A percentile compares a stretch with the other conserved stretches of the same genome.
phyloP scores from a whole-genome alignment of 1,140 invertebrate genomes.

The Lanistes nyassanus region DNA sequence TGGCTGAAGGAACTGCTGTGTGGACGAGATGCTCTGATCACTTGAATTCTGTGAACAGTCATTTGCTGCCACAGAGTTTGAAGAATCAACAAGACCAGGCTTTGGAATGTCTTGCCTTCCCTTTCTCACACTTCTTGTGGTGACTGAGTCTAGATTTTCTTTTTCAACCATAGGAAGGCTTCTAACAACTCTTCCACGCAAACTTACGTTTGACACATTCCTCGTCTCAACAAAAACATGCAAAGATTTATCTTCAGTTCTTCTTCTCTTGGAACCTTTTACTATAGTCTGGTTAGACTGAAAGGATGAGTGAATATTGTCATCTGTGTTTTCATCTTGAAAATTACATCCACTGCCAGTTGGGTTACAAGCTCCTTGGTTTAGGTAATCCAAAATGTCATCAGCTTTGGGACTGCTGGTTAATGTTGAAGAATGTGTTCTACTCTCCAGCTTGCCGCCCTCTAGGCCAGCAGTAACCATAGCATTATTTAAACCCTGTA shows the following conservation, averaged over 20 bases:
- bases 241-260: not conserved
- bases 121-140: not conserved
- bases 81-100: not conserved
- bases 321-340: not conserved
- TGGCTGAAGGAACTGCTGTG: constrained; percentile 28
- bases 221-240: not conserved
- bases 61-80: not conserved
- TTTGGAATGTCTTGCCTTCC: not conserved
- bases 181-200: not conserved
- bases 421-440: not conserved
- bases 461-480: too few species aligned
- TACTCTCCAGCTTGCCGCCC: not conserved
- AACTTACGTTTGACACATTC: not conserved
- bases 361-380: constrained; percentile 32
- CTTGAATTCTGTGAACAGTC: constrained; percentile 17
- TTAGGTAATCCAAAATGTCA: constrained; percentile 31
- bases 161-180: not conserved
- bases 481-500: too few species aligned
- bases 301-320: not conserved
- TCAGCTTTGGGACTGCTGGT: not conserved
- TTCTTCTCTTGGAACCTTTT: not conserved
- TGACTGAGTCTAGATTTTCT: too few species aligned
- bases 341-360: not conserved
- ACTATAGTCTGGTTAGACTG: too few species aligned
- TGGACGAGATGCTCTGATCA: constrained; percentile 21